Base-by-base conservation (phyloP, 2,797 vertebrate species). In the Acipenser ruthenus region DNA sequence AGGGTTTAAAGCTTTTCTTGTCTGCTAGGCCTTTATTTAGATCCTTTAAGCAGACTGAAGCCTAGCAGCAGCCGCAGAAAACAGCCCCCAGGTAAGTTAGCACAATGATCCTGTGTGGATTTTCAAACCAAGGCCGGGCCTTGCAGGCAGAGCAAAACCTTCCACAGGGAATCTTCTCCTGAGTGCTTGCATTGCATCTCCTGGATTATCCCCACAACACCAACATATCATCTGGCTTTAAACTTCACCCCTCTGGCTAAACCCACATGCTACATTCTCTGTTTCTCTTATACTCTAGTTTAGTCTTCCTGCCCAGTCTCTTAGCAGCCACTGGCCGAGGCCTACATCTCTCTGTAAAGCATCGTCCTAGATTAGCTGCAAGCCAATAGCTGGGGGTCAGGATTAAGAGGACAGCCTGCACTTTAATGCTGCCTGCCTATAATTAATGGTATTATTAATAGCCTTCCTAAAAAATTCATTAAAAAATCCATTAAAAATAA, bases 401-500 rank as follows among this genome's bases (percentile, higher is more conserved):
- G 96, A 99, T 99, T 99, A 97, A 90, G 86, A 91, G 92, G 84
- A 92, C 90, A 75, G 87, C 82, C 70, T 92, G 91, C 92, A 90
- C 93, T 93, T 94, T 95, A 94, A 93, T 86, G 91, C 91, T 82
- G 91, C 91, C 91, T 93, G 90, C 92, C 90, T 93, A 93, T 95
- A 96, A 97, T 97, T 98, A 98, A 99, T 97, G 95, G 94, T 93
- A 96, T 97, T 99, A 98, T 98, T 97, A 97, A 96, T 97, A 97
- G 95, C 92, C 88, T 91, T 93, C 93, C 96, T 99, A 96, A 97
- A 97, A 97, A 99, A 97, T 96, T 99, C 96, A 99, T 99, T 99
- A 99, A 99, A 99, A 99, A 98, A 97, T 97, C 95, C 94, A 98
- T 98, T 98, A 98, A 98, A 98, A 99, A 97, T 97, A 97, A 99